Base-by-base conservation (phyloP, 64 coral and sea anemone genomes). In the Porites australiensis region DNA sequence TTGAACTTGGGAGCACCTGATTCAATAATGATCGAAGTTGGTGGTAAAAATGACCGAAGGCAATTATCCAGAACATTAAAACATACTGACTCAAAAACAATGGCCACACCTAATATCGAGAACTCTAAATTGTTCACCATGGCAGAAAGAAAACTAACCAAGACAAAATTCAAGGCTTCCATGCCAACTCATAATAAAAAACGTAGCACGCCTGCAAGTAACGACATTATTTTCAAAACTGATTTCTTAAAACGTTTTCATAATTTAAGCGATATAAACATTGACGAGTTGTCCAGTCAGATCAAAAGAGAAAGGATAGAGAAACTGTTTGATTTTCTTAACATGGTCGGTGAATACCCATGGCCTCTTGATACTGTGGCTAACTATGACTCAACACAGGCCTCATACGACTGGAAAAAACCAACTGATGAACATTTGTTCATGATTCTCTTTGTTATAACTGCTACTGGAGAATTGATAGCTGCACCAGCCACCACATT, bases 361-460 rank as follows among this genome's bases (percentile, higher is more conserved):
- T 98, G 96, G 96, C 93, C 93, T 20, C 83, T 98, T 8, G 88
- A 98, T 70, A 95, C 96, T 5, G 62, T 98, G 27, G 74, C 91
- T 37, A 76, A 95, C 93, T 95, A 92, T 75, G 85, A 95, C 8
- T 58, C 19, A 5, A 94, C 90, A 8, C 79, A 81, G 45, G 57
- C 64, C 16, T 86, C 95, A 4, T 15, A 48, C 23, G 90, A 88
- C n/a, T 98, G 96, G 90, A 20, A 68, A 50, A 44, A 8, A 1
- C 79, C 49, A 13, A 69, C 84, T 18, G 53, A 90, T 23, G 57
- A 27, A 27, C 64, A 96, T 5, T 23, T 93, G 50, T 98, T 98
- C 87, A 90, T 77, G 48, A 77, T 98, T 58, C 70, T 95, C 23
- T 87, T 98, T 69, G 88, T 93, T 13, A 98, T 98, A 46, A 98